Conservation (phyloP, 2,888 invertebrate species). For the Napeogenes inachia region DNA sequence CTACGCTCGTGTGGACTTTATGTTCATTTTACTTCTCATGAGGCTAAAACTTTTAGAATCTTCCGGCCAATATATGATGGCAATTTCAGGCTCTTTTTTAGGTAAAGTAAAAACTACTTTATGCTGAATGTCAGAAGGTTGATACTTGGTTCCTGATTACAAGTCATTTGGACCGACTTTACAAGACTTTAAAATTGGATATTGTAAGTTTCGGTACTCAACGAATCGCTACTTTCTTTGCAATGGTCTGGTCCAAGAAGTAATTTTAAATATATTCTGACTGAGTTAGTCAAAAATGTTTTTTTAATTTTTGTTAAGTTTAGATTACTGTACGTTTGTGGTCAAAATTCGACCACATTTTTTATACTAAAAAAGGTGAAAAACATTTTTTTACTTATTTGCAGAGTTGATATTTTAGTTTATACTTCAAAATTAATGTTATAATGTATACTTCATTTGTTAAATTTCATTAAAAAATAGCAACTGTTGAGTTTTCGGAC, state of each 20-base stretch:
- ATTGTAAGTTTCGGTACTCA: conserved; percentile 47
- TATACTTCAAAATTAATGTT: no score
- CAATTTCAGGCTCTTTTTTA: conserved; percentile 28
- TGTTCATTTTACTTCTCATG: conserved; percentile 25
- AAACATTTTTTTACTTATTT: no score
- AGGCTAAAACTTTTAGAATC: conserved; percentile 32
- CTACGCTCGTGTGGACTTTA: conserved; percentile 10
- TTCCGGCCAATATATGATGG: conserved; percentile 34
- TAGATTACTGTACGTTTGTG: no score
- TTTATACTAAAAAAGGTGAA: no score
- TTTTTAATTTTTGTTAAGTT: not conserved
- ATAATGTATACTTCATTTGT: no score
- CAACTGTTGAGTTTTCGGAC: no score
- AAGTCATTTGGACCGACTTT: conserved; percentile 31
- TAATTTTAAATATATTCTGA: not conserved
- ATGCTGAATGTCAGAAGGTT: conserved; percentile 24
- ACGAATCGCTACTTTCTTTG: conserved; percentile 23
- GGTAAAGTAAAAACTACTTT: conserved; percentile 30
- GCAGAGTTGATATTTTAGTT: no score
- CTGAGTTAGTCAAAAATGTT: not conserved
- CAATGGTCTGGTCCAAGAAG: conserved; percentile 14
- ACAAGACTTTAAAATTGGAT: conserved; percentile 56
- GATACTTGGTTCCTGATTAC: conserved; percentile 14
- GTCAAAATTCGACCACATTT: no score
- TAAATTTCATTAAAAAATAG: no score